Evolutionary conservation across 2,888 invertebrate genomes (phyloP).

Genomic region (Acleris laterana): DNA sequence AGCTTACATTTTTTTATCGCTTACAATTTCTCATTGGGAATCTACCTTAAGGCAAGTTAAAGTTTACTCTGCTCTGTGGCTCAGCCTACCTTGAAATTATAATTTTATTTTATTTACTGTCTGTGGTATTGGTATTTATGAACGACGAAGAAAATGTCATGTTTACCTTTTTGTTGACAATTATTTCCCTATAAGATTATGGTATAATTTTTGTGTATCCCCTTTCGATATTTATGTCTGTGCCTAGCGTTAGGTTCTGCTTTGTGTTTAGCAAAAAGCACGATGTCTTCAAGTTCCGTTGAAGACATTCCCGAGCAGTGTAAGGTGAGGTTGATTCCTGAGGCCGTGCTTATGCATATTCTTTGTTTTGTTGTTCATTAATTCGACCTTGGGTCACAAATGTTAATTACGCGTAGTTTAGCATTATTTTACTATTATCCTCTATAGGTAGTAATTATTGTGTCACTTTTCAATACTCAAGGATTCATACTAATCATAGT

Average conservation of each 20-base stretch:
- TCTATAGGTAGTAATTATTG: background rate
- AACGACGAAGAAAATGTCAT: constrained; percentile 38
- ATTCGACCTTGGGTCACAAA: constrained; percentile 29
- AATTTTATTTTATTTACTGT: constrained; percentile 39
- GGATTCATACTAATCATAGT: background rate
- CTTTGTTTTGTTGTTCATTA: constrained; percentile 45
- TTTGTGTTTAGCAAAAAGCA: constrained; percentile 34
- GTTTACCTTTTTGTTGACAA: constrained; percentile 50
- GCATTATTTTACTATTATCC: background rate
- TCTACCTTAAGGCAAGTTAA: no score
- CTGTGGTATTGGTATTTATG: constrained; percentile 12
- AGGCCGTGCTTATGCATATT: constrained; percentile 44
- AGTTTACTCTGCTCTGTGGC: no score
- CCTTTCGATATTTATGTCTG: constrained; percentile 36
- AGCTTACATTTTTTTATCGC: no score
- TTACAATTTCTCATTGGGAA: no score
- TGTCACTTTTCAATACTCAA: background rate
- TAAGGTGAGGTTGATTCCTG: constrained; percentile 58
- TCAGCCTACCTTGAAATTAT: no score
- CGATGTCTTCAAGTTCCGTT: constrained; percentile 75
- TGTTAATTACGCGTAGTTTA: constrained; percentile 4
- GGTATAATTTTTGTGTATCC: constrained; percentile 47
- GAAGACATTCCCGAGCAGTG: constrained; percentile 77
- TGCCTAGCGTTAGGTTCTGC: constrained; percentile 23
- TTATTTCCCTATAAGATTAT: constrained; percentile 53